Percentiles rank a stretch among this genome's conserved stretches.
phyloP scores from a whole-genome alignment of 2,888 invertebrate genomes.

The Napeogenes sylphis region DNA sequence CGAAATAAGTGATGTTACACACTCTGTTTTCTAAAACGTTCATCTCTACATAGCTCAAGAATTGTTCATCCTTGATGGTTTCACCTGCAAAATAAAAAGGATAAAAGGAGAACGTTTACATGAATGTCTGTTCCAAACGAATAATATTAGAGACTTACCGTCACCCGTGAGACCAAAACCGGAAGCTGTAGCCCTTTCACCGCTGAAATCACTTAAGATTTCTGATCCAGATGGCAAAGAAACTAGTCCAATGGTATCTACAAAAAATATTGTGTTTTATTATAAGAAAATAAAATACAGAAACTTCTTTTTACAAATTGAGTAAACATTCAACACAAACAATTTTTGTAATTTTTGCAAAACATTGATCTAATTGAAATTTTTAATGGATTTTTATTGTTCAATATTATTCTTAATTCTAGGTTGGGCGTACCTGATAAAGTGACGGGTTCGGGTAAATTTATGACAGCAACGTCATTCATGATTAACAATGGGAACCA shows the following conservation, averaged over 20 bases:
- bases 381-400: too few species aligned
- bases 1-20: conserved; percentile 20
- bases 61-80: conserved; percentile 21
- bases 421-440: conserved; percentile 24
- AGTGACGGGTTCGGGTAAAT: conserved; percentile 37
- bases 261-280: conserved; percentile 4
- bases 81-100: conserved; percentile 23
- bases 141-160: conserved; percentile 18
- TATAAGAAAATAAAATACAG: too few species aligned
- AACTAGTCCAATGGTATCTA: conserved; percentile 29
- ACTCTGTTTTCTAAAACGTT: conserved; percentile 31
- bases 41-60: conserved; percentile 28
- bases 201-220: conserved; percentile 37
- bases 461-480: conserved; percentile 51
- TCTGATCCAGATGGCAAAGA: conserved; percentile 35
- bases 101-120: neutral
- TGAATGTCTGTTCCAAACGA: neutral
- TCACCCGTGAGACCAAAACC: conserved; percentile 44
- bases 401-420: too few species aligned
- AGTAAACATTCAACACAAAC: too few species aligned
- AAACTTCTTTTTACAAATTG: too few species aligned
- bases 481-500: conserved; percentile 44
- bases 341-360: too few species aligned
- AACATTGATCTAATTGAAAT: too few species aligned
- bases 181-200: conserved; percentile 43